These are phyloP conservation scores for Lysandra coridon DNA, from an alignment of 2,888 invertebrate species.

Conservation along the genomic window DNA sequence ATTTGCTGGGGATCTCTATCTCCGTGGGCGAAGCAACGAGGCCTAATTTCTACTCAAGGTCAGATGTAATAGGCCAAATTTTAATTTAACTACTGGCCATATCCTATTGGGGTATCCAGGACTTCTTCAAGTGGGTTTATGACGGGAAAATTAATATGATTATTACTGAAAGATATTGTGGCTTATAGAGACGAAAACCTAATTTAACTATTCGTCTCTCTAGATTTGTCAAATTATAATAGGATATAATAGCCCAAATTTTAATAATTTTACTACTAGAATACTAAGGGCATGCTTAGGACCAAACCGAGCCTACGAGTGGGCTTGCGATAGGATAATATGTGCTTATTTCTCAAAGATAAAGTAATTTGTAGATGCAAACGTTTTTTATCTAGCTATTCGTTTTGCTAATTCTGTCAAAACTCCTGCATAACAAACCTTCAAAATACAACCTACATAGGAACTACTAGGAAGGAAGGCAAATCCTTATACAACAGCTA, in stretches of 20 bases:
- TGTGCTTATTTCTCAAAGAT: too few relatives aligned
- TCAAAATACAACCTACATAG: neutral
- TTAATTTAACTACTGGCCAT: neutral
- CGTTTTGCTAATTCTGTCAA: neutral
- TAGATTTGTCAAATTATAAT: too few relatives aligned
- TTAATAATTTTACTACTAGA: too few relatives aligned
- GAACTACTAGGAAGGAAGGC: neutral
- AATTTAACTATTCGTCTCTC: too few relatives aligned
- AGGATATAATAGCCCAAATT: too few relatives aligned
- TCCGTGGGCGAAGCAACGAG: slow-evolving; percentile 12
- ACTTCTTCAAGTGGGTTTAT: neutral
- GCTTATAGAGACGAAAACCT: too few relatives aligned
- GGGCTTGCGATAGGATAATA: too few relatives aligned
- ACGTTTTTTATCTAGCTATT: too few relatives aligned
- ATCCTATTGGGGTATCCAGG: neutral
- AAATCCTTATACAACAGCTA: neutral
- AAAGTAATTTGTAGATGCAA: too few relatives aligned
- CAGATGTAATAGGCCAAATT: neutral
- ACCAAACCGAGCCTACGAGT: too few relatives aligned
- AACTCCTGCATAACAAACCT: neutral
- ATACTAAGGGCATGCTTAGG: too few relatives aligned
- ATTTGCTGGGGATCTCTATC: slow-evolving; percentile 5
- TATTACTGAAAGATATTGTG: too few relatives aligned
- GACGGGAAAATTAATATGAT: neutral
- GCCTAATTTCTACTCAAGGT: slow-evolving; percentile 19